Evolutionary conservation across 1,140 invertebrate genomes (phyloP).

Genomic region (Sinella curviseta): DNA sequence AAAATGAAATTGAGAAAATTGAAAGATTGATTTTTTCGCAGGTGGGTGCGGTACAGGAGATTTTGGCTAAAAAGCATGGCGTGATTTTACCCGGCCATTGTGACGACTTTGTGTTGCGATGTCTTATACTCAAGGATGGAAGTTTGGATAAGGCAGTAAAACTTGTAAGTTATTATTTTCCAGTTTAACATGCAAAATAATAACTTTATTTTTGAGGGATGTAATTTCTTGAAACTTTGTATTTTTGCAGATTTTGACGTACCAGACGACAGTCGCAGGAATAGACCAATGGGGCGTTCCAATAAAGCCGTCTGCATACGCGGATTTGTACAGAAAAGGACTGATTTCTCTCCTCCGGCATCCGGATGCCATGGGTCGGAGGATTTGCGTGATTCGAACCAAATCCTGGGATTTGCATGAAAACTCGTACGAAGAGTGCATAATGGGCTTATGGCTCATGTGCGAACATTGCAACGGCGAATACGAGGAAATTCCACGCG

Average conservation of each 20-base stretch:
- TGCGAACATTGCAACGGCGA: neutral
- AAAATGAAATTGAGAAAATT: too few species aligned
- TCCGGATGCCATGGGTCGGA: neutral
- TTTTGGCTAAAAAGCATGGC: neutral
- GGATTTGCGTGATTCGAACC: neutral
- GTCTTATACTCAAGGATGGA: neutral
- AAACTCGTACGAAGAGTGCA: neutral
- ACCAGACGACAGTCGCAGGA: neutral
- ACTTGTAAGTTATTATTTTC: neutral
- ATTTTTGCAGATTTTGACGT: neutral
- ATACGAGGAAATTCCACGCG: neutral
- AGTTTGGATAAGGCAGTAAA: neutral
- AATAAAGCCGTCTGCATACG: neutral
- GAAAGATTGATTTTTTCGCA: neutral
- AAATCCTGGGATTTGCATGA: neutral
- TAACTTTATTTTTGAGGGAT: neutral
- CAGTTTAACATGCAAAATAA: neutral
- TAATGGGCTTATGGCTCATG: neutral
- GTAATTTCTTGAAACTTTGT: too few species aligned
- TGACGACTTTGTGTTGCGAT: neutral
- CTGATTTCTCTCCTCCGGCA: neutral
- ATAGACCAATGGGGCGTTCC: neutral
- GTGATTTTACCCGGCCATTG: neutral
- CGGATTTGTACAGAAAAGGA: neutral
- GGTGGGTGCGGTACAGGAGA: neutral